phyloP scores from a whole-genome alignment of 2,797 vertebrate species.

The Phrynocephalus vlangalii region DNA sequence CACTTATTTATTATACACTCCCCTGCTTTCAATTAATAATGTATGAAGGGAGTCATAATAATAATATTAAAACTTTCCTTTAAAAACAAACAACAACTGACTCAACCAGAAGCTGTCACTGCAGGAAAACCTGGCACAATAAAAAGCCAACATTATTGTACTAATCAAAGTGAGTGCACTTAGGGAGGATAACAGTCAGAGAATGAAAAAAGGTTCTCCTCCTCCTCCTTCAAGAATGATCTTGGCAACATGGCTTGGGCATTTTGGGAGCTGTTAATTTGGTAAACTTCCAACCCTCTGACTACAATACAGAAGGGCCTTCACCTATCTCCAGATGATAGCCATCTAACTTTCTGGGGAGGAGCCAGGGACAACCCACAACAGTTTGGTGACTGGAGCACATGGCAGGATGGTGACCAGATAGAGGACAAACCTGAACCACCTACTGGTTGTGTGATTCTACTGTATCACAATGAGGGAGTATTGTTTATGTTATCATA shows the following conservation, averaged over 20 bases:
- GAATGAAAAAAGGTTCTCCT: too few species aligned
- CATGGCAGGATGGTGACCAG: not conserved
- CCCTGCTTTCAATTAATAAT: not conserved
- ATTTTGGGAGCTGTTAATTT: too few species aligned
- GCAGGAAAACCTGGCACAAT: not conserved
- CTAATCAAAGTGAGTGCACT: not conserved
- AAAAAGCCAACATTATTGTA: not conserved
- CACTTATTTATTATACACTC: not conserved
- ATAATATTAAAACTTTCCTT: not conserved
- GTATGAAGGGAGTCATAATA: not conserved
- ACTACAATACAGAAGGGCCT: not conserved
- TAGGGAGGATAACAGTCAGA: not conserved
- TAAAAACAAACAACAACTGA: not conserved
- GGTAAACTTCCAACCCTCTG: too few species aligned
- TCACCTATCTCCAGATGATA: not conserved
- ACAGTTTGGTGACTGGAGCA: not conserved
- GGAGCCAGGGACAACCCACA: not conserved
- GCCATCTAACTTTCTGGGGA: not conserved
- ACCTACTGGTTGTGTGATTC: not conserved
- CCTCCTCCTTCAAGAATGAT: too few species aligned
- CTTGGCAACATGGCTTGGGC: too few species aligned
- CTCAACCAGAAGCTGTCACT: not conserved
- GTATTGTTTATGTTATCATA: conserved; percentile 13
- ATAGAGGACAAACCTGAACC: not conserved
- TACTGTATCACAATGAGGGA: not conserved